Conservation (phyloP, 1,140 invertebrate genomes). For the Lasaia peninsularis region DNA sequence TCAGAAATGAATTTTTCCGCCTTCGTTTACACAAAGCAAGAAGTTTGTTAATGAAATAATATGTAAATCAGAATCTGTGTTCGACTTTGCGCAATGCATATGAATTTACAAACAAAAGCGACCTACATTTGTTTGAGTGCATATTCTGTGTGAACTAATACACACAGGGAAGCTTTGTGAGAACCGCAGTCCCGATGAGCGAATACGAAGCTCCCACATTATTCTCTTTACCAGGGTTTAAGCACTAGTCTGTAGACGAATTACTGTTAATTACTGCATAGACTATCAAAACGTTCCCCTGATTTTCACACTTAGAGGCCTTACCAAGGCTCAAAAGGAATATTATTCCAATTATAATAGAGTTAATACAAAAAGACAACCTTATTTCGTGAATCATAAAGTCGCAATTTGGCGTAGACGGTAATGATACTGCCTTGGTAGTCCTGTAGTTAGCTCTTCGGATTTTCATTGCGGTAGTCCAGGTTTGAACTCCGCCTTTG, state of each 20-base stretch:
- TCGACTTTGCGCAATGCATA: constrained; percentile 5
- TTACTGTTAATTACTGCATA: constrained; percentile 11
- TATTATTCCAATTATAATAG: too few relatives aligned
- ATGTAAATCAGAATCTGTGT: constrained; percentile 5
- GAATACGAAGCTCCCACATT: constrained; percentile 6
- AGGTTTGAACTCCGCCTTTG: too few relatives aligned
- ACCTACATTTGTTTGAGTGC: constrained; percentile 10
- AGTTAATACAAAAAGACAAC: too few relatives aligned
- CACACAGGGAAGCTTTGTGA: constrained; percentile 4
- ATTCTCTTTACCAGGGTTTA: constrained; percentile 11
- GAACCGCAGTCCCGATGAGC: constrained; percentile 10
- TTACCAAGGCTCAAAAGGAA: not conserved
- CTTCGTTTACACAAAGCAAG: constrained; percentile 4
- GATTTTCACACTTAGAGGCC: not conserved
- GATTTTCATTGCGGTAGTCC: too few relatives aligned
- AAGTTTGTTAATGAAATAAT: constrained; percentile 12
- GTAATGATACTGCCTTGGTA: too few relatives aligned
- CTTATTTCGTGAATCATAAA: too few relatives aligned
- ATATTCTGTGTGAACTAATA: constrained; percentile 12
- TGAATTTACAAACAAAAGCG: constrained; percentile 11
- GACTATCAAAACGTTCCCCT: too few relatives aligned
- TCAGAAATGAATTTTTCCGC: not conserved
- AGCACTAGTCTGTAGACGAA: constrained; percentile 9
- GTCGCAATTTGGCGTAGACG: too few relatives aligned
- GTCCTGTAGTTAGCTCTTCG: too few relatives aligned